phyloP scores from a whole-genome alignment of 2,888 invertebrate genomes.

The Venusia cambrica region DNA sequence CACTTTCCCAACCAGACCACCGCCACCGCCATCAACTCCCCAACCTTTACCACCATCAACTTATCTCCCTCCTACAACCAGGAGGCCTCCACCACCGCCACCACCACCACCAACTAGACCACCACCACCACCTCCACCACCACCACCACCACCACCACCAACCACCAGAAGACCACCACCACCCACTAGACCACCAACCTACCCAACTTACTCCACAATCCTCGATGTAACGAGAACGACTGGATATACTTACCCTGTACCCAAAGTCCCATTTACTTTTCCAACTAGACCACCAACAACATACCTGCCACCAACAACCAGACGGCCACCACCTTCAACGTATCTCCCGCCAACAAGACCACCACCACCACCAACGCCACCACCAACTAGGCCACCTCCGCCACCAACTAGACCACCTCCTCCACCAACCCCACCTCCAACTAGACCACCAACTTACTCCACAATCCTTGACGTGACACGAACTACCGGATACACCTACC shows the following conservation, averaged over 20 bases:
- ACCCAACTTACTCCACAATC: constrained; percentile 32
- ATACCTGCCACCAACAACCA: constrained; percentile 25
- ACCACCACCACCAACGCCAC: constrained; percentile 22
- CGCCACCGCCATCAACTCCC: constrained; percentile 29
- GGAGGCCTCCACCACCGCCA: constrained; percentile 27
- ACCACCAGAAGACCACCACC: constrained; percentile 30
- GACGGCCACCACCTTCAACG: constrained; percentile 24
- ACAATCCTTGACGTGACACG: constrained; percentile 31
- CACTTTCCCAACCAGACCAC: constrained; percentile 29
- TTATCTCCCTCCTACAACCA: constrained; percentile 29
- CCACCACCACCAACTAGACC: constrained; percentile 27
- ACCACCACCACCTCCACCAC: constrained; percentile 31
- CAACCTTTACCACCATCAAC: constrained; percentile 31
- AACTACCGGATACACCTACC: constrained; percentile 54
- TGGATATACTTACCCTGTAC: constrained; percentile 34
- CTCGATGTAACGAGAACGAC: constrained; percentile 32
- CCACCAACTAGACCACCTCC: constrained; percentile 32
- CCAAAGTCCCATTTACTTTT: constrained; percentile 24
- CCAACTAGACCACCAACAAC: constrained; percentile 27
- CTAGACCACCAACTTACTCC: constrained; percentile 35
- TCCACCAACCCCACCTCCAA: constrained; percentile 32
- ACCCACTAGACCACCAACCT: constrained; percentile 24
- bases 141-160: constrained; percentile 21
- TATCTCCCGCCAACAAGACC: too few relatives aligned
- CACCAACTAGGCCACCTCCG: constrained; percentile 29